Conservation (phyloP, 1,140 invertebrate genomes). For the Drosophila prosaltans region DNA sequence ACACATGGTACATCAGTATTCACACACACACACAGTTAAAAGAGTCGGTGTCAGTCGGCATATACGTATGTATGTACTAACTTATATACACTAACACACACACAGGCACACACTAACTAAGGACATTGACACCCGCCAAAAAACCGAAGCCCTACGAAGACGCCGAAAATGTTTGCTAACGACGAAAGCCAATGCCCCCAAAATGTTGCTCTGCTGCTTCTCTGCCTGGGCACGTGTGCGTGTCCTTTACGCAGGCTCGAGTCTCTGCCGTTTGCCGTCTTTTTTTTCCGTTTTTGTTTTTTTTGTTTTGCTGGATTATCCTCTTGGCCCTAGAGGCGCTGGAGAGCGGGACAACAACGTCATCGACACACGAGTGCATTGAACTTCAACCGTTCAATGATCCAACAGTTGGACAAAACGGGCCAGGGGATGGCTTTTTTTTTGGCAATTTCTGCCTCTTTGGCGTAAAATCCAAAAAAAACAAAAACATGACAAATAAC, state of each 20-base stretch:
- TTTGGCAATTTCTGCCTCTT: too few species aligned
- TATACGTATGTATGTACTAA: constrained; percentile 5
- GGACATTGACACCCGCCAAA: constrained; percentile 78
- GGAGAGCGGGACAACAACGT: constrained; percentile 31
- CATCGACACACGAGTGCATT: constrained; percentile 61
- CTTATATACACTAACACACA: constrained; percentile 20
- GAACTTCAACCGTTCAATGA: constrained; percentile 54
- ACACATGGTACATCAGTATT: constrained; percentile 18
- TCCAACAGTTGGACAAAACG: not conserved
- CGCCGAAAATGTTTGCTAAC: constrained; percentile 46
- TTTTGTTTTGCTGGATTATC: constrained; percentile 47
- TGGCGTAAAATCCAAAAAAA: too few species aligned
- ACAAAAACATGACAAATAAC: too few species aligned
- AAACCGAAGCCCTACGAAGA: constrained; percentile 60
- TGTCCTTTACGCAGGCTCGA: constrained; percentile 50
- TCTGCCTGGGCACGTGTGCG: constrained; percentile 64
- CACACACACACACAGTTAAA: too few species aligned
- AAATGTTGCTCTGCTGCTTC: constrained; percentile 45
- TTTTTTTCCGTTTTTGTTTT: not conserved
- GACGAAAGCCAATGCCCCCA: constrained; percentile 52
- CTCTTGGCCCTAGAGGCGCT: constrained; percentile 27
- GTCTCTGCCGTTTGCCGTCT: constrained; percentile 24
- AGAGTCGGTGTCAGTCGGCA: constrained; percentile 6
- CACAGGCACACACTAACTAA: constrained; percentile 37
- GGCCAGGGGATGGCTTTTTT: not conserved